Base-by-base conservation (phyloP, 2,888 invertebrate genomes). In the Antheraea assamensis region DNA sequence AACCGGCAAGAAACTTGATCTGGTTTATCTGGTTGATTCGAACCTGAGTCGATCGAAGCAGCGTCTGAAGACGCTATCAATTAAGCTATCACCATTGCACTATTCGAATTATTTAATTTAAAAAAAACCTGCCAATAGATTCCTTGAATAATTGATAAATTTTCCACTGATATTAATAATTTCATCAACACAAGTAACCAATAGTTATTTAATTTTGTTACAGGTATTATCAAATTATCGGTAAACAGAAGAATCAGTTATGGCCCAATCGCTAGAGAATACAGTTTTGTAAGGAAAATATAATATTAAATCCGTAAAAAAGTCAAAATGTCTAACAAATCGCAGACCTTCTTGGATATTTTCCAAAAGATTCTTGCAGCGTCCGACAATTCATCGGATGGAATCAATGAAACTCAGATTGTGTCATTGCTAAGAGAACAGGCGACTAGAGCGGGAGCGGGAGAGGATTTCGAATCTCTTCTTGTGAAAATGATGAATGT, bases 301-400 rank as follows among this genome's bases (percentile, higher is more conserved):
- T 49, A 27, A 27, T 49, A 49, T 27, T 49, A 5, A 17, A 31
- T 27, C 21, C 58, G 21, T n/a, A 21, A 21, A 55, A 31, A n/a
- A 31, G 17, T 15, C 21, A 74, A 86, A 75, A 94, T 94, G 94
- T 80, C 91, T 74, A 92, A 93, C 83, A 90, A 90, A 82, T 88
- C 93, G 70, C 92, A 91, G 70, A 89, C 88, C 8, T 83, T 93
- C 61, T 77, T 91, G 83, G 89, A 92, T 49, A 92, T 94, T 79
- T 94, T 94, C 87, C 92, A 93, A 85, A 90, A 92, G 77, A 93
- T 93, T 35, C 82, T 93, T 1, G 92, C 92, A 0, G 93, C 92
- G 17, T 92, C 92, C n/a, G 92, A 91, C 0, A 93, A 93, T 75
- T 86, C 90, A 0, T 86, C 92, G 0, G 90, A 91, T 7, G 86